Evolutionary conservation across 2,888 invertebrate species (phyloP).

Genomic region (Orchestes rusci): DNA sequence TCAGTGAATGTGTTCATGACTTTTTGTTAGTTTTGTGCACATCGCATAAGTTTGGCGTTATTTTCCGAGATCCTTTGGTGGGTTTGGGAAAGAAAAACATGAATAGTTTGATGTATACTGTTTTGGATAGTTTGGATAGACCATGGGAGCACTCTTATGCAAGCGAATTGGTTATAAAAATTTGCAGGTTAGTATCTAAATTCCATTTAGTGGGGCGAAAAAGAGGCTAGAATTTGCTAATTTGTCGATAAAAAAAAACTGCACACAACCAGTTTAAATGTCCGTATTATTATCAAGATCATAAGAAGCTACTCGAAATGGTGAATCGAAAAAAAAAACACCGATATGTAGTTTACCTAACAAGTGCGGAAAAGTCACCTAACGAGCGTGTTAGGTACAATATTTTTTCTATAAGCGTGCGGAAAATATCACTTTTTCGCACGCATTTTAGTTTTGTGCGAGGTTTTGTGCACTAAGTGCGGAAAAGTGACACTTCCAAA

Average conservation of each 20-base stretch:
- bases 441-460: too few relatives aligned
- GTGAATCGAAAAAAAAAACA: background rate
- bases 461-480: too few relatives aligned
- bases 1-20: slow-evolving; percentile 55
- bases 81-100: slow-evolving; percentile 52
- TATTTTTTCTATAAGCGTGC: too few relatives aligned
- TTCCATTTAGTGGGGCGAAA: too few relatives aligned
- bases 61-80: slow-evolving; percentile 62
- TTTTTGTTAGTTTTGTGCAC: slow-evolving; percentile 70
- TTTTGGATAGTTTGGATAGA: slow-evolving; percentile 56
- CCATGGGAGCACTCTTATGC: slow-evolving; percentile 65
- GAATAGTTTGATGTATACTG: slow-evolving; percentile 55
- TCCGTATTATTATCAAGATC: background rate
- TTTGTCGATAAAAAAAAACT: background rate
- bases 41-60: slow-evolving; percentile 68
- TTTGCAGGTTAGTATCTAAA: slow-evolving; percentile 43
- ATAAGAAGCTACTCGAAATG: background rate
- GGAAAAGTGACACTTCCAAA: too few relatives aligned
- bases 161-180: slow-evolving; percentile 55
- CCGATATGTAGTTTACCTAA: too few relatives aligned
- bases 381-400: too few relatives aligned
- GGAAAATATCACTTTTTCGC: too few relatives aligned
- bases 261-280: too few relatives aligned
- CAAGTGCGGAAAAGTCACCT: too few relatives aligned
- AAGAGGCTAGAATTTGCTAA: too few relatives aligned